Evolutionary conservation across 2,797 vertebrate species (phyloP), one percentile per base, ranked within the genome.

Genomic region (Enteromius fasciolatus): DNA sequence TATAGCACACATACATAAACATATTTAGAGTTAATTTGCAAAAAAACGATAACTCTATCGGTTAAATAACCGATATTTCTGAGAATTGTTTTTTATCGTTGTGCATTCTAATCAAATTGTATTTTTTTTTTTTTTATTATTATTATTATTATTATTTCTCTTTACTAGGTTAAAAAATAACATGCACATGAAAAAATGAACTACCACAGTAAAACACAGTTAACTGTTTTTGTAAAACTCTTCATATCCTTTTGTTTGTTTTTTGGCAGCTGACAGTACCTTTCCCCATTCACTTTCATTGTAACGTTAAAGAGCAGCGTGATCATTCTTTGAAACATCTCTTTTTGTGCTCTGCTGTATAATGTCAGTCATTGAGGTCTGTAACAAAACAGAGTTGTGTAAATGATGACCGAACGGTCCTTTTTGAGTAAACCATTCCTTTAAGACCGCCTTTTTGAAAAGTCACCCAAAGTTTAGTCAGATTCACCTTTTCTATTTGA

Each of bases 401-500:
- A 20, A 20, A 50, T 72, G 69, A 31, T 48, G 25, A 50, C 46
- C 50, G 69, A 33, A 73, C 11, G 0, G 5, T 33, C 2, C 4
- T 54, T 54, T 74, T 36, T 52, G 52, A 14, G 52, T 39, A 31
- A 63, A 31, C 39, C 0, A 11, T 61, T 12, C 67, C 4, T 39
- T 52, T 41, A 44, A 69, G 36, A 44, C 23, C 4, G 0, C 52
- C 31, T 28, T 36, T 3, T 5, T 41, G 18, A 81, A 75, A 20
- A 48, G 23, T 82, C 80, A 67, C 18, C 25, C 1, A n/a, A 46
- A 67, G 54, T 64, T 82, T 78, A 61, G 78, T 81, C 78, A 83
- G 46, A 57, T 41, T 75, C 39, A 50, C 64, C 50, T 77, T 69
- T 74, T 81, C 28, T 84, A 8, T 76, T 15, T 79, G 86, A 84